These are phyloP conservation scores for Macaria notata DNA, from an alignment of 2,888 invertebrate genomes.

Conservation along the genomic window DNA sequence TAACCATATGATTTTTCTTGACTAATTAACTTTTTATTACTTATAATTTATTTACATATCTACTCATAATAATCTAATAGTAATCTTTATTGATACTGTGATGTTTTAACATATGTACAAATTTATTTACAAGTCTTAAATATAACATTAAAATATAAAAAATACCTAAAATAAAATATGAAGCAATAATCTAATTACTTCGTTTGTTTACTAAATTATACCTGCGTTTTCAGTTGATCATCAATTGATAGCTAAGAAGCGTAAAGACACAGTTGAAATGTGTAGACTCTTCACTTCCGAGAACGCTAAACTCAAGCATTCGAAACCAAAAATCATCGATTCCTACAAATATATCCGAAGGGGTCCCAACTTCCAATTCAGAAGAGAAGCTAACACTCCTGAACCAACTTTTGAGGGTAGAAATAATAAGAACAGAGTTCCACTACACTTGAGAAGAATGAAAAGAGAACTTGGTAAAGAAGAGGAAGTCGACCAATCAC, in stretches of 20 bases:
- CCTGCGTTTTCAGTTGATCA: conserved; percentile 48
- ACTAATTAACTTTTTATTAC: too few relatives aligned
- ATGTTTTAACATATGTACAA: too few relatives aligned
- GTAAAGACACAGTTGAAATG: conserved; percentile 69
- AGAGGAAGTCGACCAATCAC: background rate
- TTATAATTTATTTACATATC: too few relatives aligned
- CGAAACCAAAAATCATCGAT: conserved; percentile 27
- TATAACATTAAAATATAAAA: too few relatives aligned
- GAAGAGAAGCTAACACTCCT: conserved; percentile 8
- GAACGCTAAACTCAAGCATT: conserved; percentile 32
- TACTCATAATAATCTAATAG: background rate
- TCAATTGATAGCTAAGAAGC: conserved; percentile 58
- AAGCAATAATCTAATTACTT: too few relatives aligned
- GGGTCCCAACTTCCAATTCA: conserved; percentile 1
- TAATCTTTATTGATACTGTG: background rate
- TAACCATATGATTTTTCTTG: too few relatives aligned
- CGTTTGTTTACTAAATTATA: too few relatives aligned
- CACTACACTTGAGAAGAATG: background rate
- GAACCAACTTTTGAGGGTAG: background rate
- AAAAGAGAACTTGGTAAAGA: background rate
- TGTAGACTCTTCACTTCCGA: conserved; percentile 63
- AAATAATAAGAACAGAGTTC: background rate
- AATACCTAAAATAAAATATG: background rate
- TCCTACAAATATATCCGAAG: conserved; percentile 12
- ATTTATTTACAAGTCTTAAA: too few relatives aligned